Conservation (phyloP, 2,888 invertebrate species). For the Pyrrhia umbra region DNA sequence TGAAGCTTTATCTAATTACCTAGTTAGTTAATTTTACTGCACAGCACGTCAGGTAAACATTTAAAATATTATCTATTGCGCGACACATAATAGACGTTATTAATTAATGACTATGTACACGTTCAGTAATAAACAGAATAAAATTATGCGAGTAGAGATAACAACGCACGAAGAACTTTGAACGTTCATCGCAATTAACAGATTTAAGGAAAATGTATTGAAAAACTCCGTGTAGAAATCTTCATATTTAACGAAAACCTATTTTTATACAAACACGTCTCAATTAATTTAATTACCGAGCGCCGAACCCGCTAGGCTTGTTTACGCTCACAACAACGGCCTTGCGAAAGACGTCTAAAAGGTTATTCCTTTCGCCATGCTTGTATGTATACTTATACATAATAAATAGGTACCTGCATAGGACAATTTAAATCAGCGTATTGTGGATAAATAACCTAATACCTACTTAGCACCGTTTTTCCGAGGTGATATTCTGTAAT, state of each 20-base stretch:
- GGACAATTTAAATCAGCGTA: constrained; percentile 32
- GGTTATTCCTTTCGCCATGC: constrained; percentile 78
- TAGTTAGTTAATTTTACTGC: constrained; percentile 56
- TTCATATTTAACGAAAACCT: constrained; percentile 15
- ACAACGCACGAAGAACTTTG: constrained; percentile 31
- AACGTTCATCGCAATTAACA: constrained; percentile 20
- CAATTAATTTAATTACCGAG: constrained; percentile 62
- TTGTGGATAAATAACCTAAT: constrained; percentile 17
- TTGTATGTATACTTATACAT: constrained; percentile 38
- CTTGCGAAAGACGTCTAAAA: constrained; percentile 80
- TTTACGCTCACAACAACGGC: constrained; percentile 74
- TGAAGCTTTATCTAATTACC: constrained; percentile 76
- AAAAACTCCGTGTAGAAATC: constrained; percentile 3
- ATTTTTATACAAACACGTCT: constrained; percentile 33
- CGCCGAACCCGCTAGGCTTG: constrained; percentile 67
- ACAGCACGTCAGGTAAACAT: constrained; percentile 53
- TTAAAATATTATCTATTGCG: constrained; percentile 34
- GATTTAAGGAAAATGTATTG: constrained; percentile 10
- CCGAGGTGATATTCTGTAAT: no score
- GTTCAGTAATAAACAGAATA: constrained; percentile 24
- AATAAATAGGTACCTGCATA: constrained; percentile 21
- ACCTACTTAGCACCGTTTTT: background rate
- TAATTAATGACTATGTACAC: constrained; percentile 26
- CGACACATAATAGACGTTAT: constrained; percentile 24
- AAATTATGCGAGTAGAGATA: constrained; percentile 18